A percentile compares a stretch with the other conserved stretches of the same genome.
phyloP scores from a whole-genome alignment of 2,113 vertebrate species.

The Delphinus delphis region DNA sequence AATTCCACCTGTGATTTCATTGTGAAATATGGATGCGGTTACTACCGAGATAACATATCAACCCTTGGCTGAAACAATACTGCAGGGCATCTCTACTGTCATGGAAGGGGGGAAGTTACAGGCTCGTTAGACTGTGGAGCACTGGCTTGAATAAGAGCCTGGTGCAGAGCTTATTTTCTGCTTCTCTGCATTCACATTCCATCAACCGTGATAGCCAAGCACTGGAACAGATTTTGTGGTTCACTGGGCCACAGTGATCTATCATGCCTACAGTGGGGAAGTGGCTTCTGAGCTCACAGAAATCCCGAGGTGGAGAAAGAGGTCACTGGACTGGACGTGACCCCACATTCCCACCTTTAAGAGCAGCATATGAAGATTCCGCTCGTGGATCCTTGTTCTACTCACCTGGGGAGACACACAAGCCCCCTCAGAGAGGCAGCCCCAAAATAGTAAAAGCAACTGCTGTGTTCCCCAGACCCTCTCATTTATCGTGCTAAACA shows the following conservation, averaged over 20 bases:
- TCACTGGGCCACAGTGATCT: conserved; percentile 46
- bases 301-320: conserved; percentile 1
- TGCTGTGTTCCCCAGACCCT: neutral
- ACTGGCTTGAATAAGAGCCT: conserved; percentile 30
- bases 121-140: neutral
- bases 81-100: neutral
- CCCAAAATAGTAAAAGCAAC: fast-evolving
- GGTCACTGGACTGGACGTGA: neutral
- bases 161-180: conserved; percentile 53
- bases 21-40: neutral
- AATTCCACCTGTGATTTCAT: neutral
- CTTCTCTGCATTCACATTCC: conserved; percentile 53
- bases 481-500: neutral
- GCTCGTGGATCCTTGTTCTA: fast-evolving
- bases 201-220: conserved; percentile 5
- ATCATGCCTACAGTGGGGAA: neutral
- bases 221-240: conserved; percentile 63
- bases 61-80: neutral
- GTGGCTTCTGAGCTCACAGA: neutral
- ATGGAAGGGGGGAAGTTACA: neutral
- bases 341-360: fast-evolving
- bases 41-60: neutral
- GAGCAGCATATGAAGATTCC: fast-evolving
- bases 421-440: fast-evolving
- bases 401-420: neutral